phyloP scores from a whole-genome alignment of 2,888 invertebrate genomes.

The Drosophila emarginata region DNA sequence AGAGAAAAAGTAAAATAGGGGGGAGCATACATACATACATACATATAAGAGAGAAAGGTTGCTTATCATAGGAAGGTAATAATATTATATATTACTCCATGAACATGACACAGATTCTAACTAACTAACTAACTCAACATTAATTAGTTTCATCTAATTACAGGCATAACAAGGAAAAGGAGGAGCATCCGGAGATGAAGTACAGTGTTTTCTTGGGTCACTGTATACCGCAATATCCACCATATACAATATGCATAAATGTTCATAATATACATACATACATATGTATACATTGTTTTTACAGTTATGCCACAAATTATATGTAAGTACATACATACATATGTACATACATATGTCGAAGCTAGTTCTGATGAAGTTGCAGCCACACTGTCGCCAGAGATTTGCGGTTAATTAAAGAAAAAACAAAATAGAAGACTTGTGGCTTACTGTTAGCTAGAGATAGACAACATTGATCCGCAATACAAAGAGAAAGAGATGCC shows the following conservation, averaged over 20 bases:
- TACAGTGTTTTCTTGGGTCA: not conserved
- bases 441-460: conserved; percentile 46
- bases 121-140: conserved; percentile 39
- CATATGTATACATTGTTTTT: conserved; percentile 6
- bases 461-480: conserved; percentile 4
- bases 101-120: conserved; percentile 49
- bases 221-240: conserved; percentile 23
- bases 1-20: conserved; percentile 7
- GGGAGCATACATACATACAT: too few relatives aligned
- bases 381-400: conserved; percentile 56
- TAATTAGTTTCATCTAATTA: conserved; percentile 70
- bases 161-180: conserved; percentile 27
- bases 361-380: conserved; percentile 29
- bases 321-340: not conserved
- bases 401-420: conserved; percentile 38
- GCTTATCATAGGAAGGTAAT: conserved; percentile 38
- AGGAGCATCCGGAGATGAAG: not conserved
- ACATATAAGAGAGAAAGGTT: not conserved
- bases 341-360: conserved; percentile 3
- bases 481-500: not conserved
- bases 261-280: not conserved
- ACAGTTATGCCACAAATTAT: conserved; percentile 34
- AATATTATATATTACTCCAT: conserved; percentile 36
- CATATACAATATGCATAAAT: conserved; percentile 14
- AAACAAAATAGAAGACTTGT: conserved; percentile 32